phyloP scores from a whole-genome alignment of 2,888 invertebrate species.

The Leucoma salicis region DNA sequence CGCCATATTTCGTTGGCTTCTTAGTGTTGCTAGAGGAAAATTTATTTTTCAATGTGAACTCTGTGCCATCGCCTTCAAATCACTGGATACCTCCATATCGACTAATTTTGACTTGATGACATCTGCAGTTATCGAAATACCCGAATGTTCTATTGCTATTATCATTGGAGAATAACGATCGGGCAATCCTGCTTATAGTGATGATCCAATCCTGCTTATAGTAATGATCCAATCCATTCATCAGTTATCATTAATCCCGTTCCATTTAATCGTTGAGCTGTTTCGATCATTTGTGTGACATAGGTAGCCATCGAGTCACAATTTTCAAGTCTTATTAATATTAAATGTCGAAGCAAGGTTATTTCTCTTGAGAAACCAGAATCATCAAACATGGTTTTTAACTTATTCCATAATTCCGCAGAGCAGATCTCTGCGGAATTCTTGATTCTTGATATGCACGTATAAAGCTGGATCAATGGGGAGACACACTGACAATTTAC shows the following conservation, averaged over 20 bases:
- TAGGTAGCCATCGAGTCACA: constrained; percentile 11
- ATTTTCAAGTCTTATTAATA: constrained; percentile 14
- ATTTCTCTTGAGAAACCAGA: not conserved
- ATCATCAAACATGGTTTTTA: constrained; percentile 5
- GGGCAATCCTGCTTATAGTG: not conserved
- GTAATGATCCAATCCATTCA: constrained; percentile 5
- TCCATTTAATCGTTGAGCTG: constrained; percentile 4
- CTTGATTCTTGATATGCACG: constrained; percentile 12
- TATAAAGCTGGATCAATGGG: constrained; percentile 9
- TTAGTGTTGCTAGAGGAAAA: not conserved
- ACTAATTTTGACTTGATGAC: constrained; percentile 11
- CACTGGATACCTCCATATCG: not conserved
- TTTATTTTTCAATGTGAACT: not conserved
- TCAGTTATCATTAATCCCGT: constrained; percentile 6
- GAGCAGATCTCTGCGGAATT: no score
- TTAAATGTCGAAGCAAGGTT: constrained; percentile 5
- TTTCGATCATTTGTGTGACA: constrained; percentile 11
- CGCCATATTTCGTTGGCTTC: not conserved
- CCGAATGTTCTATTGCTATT: constrained; percentile 8
- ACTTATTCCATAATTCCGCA: constrained; percentile 7
- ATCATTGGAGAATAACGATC: constrained; percentile 13
- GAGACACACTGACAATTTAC: no score
- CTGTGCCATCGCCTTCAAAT: not conserved
- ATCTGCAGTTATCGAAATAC: constrained; percentile 3
- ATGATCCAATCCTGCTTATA: constrained; percentile 2